Percentiles rank a stretch among this genome's conserved stretches.
Conservation (phyloP, 2,797 vertebrate species). For the Xenops minutus region DNA sequence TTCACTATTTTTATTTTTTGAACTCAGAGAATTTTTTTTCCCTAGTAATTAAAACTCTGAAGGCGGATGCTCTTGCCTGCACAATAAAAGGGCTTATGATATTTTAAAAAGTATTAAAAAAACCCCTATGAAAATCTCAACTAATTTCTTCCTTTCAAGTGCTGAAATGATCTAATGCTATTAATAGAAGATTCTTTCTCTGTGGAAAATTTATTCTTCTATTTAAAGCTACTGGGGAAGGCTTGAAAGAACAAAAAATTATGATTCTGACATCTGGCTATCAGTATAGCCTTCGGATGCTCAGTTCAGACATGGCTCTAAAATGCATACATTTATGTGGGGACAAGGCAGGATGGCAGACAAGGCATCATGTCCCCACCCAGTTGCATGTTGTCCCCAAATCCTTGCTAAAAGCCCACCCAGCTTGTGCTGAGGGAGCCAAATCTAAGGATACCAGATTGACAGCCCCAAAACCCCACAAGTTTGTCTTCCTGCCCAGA, state of each 20-base stretch:
- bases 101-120: constrained; percentile 16
- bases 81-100: background rate
- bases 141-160: constrained; percentile 57
- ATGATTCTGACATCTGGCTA: constrained; percentile 15
- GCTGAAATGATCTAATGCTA: constrained; percentile 52
- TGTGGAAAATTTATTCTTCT: constrained; percentile 52
- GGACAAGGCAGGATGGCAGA: background rate
- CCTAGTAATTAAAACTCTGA: constrained; percentile 40
- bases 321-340: constrained; percentile 31
- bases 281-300: constrained; percentile 15
- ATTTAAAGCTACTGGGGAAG: constrained; percentile 39
- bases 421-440: background rate
- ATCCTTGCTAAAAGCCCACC: background rate
- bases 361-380: background rate
- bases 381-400: background rate
- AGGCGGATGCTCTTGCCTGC: background rate
- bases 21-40: background rate
- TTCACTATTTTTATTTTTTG: constrained; percentile 37
- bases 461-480: background rate
- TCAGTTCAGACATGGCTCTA: background rate
- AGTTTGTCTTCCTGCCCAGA: background rate
- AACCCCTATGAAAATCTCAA: background rate
- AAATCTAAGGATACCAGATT: background rate
- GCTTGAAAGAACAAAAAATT: constrained; percentile 24
- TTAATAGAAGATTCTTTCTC: constrained; percentile 49